Evolutionary conservation across 1,140 invertebrate genomes (phyloP), one percentile per base, ranked within the genome.

Genomic region (Eupeodes corollae): DNA sequence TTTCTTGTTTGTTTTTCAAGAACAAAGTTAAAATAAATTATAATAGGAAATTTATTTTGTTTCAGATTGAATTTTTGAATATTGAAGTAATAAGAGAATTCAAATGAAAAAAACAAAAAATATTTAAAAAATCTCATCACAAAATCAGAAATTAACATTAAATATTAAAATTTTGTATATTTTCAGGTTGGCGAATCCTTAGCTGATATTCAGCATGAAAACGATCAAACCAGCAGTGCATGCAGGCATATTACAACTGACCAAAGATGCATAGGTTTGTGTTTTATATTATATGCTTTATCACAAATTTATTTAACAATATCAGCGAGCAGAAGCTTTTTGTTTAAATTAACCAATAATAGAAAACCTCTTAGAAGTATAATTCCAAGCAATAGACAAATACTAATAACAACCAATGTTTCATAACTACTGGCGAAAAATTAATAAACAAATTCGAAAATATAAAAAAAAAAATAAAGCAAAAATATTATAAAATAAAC

Each of bases 251-350:
- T 21, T 33, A 26, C 41, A 30, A 16, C 31, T 11, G 57, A 62
- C 50, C 60, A 59, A 52, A 60, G 62, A 58, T 65, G 62, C 49
- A 59, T 65, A 65, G 62, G 62, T 65, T 65, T 65, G 62, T 65
- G 59, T 51, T 48, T 61, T 49, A 55, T 65, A 47, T 54, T 65
- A 63, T 56, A 47, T 53, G 49, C 59, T 59, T 52, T 62, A 53
- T 51, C 53, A 56, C 42, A 62, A 58, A 51, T 63, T 50, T 44
- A 61, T 56, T 52, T 47, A 53, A 55, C 58, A 56, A 53, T 55
- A 49, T 51, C 49, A 56, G 52, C 58, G 53, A 58, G 49, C 54
- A 58, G 51, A 56, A 57, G n/a, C 10, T 15, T 40, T 5, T 40
- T 46, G 56, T 47, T 50, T 54, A 50, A 49, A 50, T 42, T 49